Evolutionary conservation across 2,888 invertebrate genomes (phyloP).

Genomic region (Protophormia terraenovae): DNA sequence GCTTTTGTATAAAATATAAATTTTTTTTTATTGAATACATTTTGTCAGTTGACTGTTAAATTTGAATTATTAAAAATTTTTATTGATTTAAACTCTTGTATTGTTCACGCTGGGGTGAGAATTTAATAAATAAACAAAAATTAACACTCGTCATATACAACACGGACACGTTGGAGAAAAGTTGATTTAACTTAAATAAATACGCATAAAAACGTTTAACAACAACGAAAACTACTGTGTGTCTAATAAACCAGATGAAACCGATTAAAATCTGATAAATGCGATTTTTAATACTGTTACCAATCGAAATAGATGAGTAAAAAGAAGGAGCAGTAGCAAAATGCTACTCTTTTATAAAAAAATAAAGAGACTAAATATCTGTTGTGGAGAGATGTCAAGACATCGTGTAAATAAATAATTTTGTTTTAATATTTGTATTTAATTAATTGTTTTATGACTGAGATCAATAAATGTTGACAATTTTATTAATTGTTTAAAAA

Average conservation of each 20-base stretch:
- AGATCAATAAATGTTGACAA: no score
- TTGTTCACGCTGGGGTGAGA: conserved; percentile 21
- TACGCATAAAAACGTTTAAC: not conserved
- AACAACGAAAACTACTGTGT: conserved; percentile 10
- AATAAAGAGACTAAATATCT: not conserved
- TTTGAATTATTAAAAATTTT: conserved; percentile 40
- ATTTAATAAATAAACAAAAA: conserved; percentile 31
- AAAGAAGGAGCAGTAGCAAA: not conserved
- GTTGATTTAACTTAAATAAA: conserved; percentile 5
- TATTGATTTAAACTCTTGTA: conserved; percentile 33
- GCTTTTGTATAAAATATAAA: not conserved
- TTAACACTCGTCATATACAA: conserved; percentile 18
- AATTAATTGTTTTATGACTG: no score
- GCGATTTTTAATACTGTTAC: conserved; percentile 71
- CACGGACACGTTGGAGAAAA: not conserved
- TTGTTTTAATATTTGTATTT: not conserved
- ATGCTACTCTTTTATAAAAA: not conserved
- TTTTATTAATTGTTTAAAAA: no score
- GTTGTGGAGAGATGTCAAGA: no score
- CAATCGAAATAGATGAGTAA: conserved; percentile 34
- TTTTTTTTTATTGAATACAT: not conserved
- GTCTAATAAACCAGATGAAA: conserved; percentile 78
- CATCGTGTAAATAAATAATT: not conserved
- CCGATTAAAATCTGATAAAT: conserved; percentile 78
- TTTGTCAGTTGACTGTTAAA: not conserved